Conservation (phyloP, 1,140 invertebrate species). For the Pemphigus obesinymphae region DNA sequence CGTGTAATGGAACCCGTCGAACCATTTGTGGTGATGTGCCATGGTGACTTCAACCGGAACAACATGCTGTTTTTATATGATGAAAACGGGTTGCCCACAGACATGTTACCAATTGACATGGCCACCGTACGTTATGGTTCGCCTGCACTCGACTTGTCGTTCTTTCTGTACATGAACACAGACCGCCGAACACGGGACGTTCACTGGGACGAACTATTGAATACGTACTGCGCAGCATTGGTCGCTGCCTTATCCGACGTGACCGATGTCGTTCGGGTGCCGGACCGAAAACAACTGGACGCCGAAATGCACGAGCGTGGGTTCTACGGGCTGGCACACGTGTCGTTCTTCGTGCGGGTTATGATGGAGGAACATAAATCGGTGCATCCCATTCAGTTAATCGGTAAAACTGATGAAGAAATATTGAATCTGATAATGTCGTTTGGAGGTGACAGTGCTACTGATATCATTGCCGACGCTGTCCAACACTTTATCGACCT, state of each 20-base stretch:
- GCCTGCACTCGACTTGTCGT: slow-evolving; percentile 51
- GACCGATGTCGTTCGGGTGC: not conserved
- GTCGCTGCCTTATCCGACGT: not conserved
- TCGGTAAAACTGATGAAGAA: too few relatives aligned
- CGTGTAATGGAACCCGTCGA: slow-evolving; percentile 41
- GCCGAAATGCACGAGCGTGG: not conserved
- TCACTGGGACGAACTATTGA: slow-evolving; percentile 48
- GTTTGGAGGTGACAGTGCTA: too few relatives aligned
- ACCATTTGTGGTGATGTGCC: slow-evolving; percentile 50
- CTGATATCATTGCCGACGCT: too few relatives aligned
- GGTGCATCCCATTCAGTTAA: not conserved
- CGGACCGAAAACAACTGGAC: not conserved
- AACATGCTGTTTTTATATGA: slow-evolving; percentile 48
- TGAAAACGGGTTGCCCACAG: slow-evolving; percentile 42
- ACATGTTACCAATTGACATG: slow-evolving; percentile 52
- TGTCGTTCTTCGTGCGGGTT: not conserved
- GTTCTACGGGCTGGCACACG: not conserved
- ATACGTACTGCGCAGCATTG: slow-evolving; percentile 49
- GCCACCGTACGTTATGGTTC: slow-evolving; percentile 49
- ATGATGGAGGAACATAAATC: not conserved
- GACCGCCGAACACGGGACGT: slow-evolving; percentile 43
- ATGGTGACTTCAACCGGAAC: slow-evolving; percentile 52
- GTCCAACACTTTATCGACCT: too few relatives aligned
- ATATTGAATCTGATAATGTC: too few relatives aligned
- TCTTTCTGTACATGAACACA: slow-evolving; percentile 51